phyloP scores from a whole-genome alignment of 2,888 invertebrate genomes.

The Dinocampus coccinellae region DNA sequence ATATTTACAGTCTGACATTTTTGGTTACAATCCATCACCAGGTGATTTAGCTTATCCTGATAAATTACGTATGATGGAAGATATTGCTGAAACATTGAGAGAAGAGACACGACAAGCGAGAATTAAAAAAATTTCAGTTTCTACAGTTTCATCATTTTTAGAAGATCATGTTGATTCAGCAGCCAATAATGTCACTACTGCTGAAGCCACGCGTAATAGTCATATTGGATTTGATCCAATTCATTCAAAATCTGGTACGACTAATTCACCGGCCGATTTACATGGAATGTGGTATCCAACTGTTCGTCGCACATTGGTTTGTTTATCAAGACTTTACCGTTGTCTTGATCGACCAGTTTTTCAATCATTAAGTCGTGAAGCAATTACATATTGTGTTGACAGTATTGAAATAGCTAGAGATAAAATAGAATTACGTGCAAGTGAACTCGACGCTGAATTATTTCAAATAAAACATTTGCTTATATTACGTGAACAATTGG shows the following conservation, averaged over 20 bases:
- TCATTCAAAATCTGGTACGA: constrained; percentile 60
- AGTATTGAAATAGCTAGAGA: constrained; percentile 87
- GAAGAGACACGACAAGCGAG: constrained; percentile 62
- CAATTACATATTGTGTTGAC: constrained; percentile 90
- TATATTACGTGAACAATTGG: constrained; percentile 96
- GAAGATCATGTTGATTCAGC: background rate
- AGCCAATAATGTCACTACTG: background rate
- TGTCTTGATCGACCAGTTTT: constrained; percentile 96
- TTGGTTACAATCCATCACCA: constrained; percentile 87
- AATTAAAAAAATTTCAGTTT: constrained; percentile 62
- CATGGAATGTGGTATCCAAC: constrained; percentile 99
- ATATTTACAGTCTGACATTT: constrained; percentile 92
- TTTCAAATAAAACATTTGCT: constrained; percentile 98
- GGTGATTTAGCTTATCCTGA: constrained; percentile 99
- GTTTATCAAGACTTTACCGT: constrained; percentile 90
- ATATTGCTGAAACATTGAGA: constrained; percentile 65
- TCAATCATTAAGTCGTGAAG: constrained; percentile 97
- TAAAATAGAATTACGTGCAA: constrained; percentile 82
- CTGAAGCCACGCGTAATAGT: constrained; percentile 17
- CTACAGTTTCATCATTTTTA: constrained; percentile 55
- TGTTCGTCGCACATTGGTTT: constrained; percentile 93
- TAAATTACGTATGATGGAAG: constrained; percentile 98
- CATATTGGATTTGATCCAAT: constrained; percentile 57
- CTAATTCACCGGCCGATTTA: constrained; percentile 91
- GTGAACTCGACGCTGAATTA: constrained; percentile 92